Evolutionary conservation across 2,113 vertebrate genomes (phyloP).

Genomic region (Cyanistes caeruleus): DNA sequence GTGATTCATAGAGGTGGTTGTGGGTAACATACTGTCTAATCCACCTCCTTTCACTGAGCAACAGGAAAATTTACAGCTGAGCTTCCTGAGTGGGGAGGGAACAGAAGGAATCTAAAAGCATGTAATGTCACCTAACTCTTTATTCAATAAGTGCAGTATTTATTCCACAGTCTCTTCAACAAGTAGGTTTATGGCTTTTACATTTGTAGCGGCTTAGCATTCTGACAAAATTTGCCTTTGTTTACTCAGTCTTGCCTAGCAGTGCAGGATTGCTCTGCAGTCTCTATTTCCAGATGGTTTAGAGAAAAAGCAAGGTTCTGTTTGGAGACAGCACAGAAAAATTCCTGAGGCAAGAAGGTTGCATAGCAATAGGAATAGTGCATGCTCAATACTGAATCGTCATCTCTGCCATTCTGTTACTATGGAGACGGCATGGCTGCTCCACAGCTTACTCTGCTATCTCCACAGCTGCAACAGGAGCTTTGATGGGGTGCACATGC

Average conservation of each 20-base stretch:
- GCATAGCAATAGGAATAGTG: constrained; percentile 18
- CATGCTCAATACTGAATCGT: neutral
- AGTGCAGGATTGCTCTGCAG: neutral
- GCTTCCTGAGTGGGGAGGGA: neutral
- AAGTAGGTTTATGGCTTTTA: neutral
- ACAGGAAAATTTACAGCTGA: constrained; percentile 14
- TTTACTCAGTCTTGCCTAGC: neutral
- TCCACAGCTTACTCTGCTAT: neutral
- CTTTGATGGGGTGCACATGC: constrained; percentile 24
- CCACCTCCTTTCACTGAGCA: neutral
- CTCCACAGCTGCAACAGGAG: constrained; percentile 55
- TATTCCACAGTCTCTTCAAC: neutral
- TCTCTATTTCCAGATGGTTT: neutral
- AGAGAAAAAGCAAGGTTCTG: neutral
- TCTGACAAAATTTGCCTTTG: neutral
- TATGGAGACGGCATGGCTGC: constrained; percentile 55
- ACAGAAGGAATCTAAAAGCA: neutral
- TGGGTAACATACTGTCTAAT: neutral
- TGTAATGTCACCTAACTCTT: neutral
- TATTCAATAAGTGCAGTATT: neutral
- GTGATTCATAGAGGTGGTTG: neutral
- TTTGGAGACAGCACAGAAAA: constrained; percentile 8
- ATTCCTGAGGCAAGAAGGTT: constrained; percentile 29
- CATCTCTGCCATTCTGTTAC: constrained; percentile 38
- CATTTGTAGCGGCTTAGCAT: neutral